Evolutionary conservation across 2,888 invertebrate genomes (phyloP).

Genomic region (Heliconius ethilla): DNA sequence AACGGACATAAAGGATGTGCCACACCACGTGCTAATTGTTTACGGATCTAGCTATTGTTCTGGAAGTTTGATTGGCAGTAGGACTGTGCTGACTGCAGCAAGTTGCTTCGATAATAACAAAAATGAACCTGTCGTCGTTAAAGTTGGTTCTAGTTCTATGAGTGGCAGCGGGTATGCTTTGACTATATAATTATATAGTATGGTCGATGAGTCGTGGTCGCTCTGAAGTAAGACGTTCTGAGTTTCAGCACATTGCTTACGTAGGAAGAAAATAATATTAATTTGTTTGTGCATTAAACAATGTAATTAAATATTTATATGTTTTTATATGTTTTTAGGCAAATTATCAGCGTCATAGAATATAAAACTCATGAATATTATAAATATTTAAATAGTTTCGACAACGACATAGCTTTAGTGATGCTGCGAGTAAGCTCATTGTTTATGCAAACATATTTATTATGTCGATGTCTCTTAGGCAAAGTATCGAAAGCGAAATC

Average conservation of each 20-base stretch:
- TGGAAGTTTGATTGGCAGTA: conserved; percentile 62
- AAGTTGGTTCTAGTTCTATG: conserved; percentile 59
- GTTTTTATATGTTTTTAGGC: conserved; percentile 60
- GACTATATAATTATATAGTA: background rate
- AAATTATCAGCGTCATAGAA: conserved; percentile 59
- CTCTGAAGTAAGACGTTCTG: too few species aligned
- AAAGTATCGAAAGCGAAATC: too few species aligned
- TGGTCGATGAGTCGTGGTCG: background rate
- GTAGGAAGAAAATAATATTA: background rate
- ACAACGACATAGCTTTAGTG: conserved; percentile 71
- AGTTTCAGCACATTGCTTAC: too few species aligned
- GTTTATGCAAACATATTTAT: background rate
- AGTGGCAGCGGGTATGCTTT: conserved; percentile 47
- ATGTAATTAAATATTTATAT: background rate
- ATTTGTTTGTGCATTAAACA: background rate
- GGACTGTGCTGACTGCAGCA: conserved; percentile 63
- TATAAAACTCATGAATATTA: conserved; percentile 70
- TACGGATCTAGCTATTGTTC: conserved; percentile 65
- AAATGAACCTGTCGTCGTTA: conserved; percentile 53
- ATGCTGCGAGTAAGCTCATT: conserved; percentile 56
- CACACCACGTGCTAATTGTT: conserved; percentile 64
- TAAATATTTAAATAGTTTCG: conserved; percentile 51
- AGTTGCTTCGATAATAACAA: conserved; percentile 57
- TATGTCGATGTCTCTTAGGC: too few species aligned
- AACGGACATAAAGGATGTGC: conserved; percentile 49